These are phyloP conservation scores for Schizopygopsis malacanthus DNA, from an alignment of 2,797 vertebrate species.

Conservation along the genomic window DNA sequence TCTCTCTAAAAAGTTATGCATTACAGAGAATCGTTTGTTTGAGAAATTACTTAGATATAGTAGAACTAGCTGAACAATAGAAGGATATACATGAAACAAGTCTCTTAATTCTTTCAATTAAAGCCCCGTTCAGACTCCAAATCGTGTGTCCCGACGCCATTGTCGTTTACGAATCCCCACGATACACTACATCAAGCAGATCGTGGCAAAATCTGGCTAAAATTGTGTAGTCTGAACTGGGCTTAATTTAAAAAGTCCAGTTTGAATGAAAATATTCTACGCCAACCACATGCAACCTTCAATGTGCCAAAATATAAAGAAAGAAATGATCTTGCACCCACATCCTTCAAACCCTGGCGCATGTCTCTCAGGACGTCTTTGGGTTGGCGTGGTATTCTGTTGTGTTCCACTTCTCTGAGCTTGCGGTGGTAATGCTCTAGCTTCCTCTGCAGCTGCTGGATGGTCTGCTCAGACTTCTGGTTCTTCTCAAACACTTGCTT, in stretches of 20 bases:
- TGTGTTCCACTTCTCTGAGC: constrained; percentile 94
- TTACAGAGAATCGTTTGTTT: too few species aligned
- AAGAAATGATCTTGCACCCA: constrained; percentile 86
- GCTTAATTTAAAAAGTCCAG: not conserved
- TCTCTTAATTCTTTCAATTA: too few species aligned
- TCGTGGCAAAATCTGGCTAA: too few species aligned
- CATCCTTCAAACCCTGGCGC: constrained; percentile 95
- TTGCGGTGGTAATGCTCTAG: constrained; percentile 95
- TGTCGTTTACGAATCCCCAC: too few species aligned
- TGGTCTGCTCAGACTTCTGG: constrained; percentile 95
- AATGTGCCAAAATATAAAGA: not conserved
- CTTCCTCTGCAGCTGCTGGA: constrained; percentile 95
- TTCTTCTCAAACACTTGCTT: constrained; percentile 99
- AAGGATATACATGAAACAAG: too few species aligned
- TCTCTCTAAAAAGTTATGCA: too few species aligned
- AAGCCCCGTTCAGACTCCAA: too few species aligned
- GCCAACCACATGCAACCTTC: not conserved
- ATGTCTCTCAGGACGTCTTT: constrained; percentile 97
- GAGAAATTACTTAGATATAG: too few species aligned
- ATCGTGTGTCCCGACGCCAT: too few species aligned
- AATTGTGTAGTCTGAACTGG: too few species aligned
- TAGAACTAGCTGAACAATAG: too few species aligned
- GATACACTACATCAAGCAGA: too few species aligned
- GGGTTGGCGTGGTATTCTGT: constrained; percentile 92
- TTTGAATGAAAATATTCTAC: constrained; percentile 9